Conservation (phyloP, 2,797 vertebrate species). For the Benthosema pterotum region DNA sequence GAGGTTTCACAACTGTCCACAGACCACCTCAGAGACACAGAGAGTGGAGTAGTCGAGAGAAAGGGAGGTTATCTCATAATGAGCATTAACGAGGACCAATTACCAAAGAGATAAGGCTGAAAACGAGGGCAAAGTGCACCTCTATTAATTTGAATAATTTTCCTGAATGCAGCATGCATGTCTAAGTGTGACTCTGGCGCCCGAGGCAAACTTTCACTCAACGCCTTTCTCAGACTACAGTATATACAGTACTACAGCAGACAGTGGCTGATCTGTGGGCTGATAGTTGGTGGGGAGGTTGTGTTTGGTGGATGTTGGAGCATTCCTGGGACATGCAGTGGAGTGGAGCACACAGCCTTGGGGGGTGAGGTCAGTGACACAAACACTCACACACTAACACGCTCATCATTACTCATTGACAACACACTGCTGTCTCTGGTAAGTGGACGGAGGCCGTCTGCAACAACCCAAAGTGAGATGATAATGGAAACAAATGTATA, state of each 20-base stretch:
- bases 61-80: no score
- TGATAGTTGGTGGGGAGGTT: slow-evolving; percentile 55
- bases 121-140: no score
- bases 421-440: slow-evolving; percentile 28
- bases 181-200: slow-evolving; percentile 45
- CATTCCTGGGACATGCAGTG: slow-evolving; percentile 65
- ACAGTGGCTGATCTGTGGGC: slow-evolving; percentile 53
- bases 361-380: slow-evolving; percentile 56
- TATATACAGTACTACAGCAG: slow-evolving; percentile 13
- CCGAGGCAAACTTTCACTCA: slow-evolving; percentile 44
- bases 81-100: no score
- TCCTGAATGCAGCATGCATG: slow-evolving; percentile 29
- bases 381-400: slow-evolving; percentile 17
- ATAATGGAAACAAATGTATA: slow-evolving; percentile 52
- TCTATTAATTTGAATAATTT: slow-evolving; percentile 41
- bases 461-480: slow-evolving; percentile 67
- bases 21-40: no score
- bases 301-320: slow-evolving; percentile 50
- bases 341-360: slow-evolving; percentile 52
- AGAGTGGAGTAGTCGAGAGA: no score
- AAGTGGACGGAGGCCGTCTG: slow-evolving; percentile 55
- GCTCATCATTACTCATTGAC: slow-evolving; percentile 20
- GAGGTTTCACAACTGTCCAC: no score
- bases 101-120: no score
- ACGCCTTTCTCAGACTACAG: slow-evolving; percentile 21